These are phyloP conservation scores for Theristicus caerulescens DNA, from an alignment of 2,113 vertebrate species.

Conservation along the genomic window DNA sequence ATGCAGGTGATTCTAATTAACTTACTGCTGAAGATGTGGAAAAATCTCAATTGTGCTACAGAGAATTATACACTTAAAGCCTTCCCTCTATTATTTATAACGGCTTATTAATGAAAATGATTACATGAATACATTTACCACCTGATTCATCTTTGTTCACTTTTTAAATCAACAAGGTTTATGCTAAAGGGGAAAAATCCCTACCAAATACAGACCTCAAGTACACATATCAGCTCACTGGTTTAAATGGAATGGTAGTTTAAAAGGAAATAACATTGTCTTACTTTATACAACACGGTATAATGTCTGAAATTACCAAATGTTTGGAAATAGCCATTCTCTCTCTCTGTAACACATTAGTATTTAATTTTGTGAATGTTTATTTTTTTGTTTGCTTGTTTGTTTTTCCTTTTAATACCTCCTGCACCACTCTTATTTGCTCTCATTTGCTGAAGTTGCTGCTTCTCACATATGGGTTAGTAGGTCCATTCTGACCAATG, in stretches of 20 bases:
- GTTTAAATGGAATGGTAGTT: conserved; percentile 65
- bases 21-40: conserved; percentile 78
- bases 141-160: conserved; percentile 69
- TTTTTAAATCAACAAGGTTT: conserved; percentile 68
- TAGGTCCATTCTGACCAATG: background rate
- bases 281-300: conserved; percentile 50
- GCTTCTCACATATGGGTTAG: background rate
- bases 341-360: background rate
- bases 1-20: conserved; percentile 94
- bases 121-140: conserved; percentile 74
- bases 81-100: conserved; percentile 76
- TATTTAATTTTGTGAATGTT: conserved; percentile 36
- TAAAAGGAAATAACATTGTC: conserved; percentile 60
- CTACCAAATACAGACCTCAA: conserved; percentile 56
- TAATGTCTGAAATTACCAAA: conserved; percentile 67
- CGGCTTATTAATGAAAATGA: conserved; percentile 76
- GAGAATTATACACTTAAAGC: conserved; percentile 74
- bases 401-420: conserved; percentile 49
- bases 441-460: conserved; percentile 29
- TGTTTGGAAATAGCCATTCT: conserved; percentile 49
- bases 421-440: conserved; percentile 35
- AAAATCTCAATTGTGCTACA: conserved; percentile 68
- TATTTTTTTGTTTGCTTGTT: conserved; percentile 57
- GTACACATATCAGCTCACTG: conserved; percentile 36
- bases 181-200: conserved; percentile 57